phyloP scores from a whole-genome alignment of 2,797 vertebrate genomes.

The Botia kubotai region DNA sequence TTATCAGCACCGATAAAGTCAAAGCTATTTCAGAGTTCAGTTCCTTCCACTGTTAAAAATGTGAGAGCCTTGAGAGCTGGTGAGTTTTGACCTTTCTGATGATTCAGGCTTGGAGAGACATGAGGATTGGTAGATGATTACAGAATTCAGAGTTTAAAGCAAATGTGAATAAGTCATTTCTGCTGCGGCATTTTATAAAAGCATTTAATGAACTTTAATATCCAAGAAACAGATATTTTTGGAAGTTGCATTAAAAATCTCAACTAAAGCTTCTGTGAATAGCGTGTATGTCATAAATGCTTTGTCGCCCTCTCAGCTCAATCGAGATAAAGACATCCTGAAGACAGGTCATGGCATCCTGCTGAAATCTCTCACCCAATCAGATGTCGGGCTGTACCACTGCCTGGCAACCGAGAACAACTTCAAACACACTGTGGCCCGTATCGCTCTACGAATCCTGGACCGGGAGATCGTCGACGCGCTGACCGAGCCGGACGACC shows the following conservation, averaged over 20 bases:
- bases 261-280: neutral
- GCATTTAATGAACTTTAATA: neutral
- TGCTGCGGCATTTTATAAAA: neutral
- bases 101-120: neutral
- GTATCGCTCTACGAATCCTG: slow-evolving; percentile 66
- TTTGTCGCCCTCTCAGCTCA: slow-evolving; percentile 61
- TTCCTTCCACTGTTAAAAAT: neutral
- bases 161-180: too few species aligned
- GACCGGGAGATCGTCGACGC: slow-evolving; percentile 74
- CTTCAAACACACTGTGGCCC: slow-evolving; percentile 69
- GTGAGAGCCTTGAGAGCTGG: too few species aligned
- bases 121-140: neutral
- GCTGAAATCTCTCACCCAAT: slow-evolving; percentile 65
- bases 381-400: slow-evolving; percentile 67
- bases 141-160: too few species aligned
- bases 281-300: neutral
- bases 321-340: slow-evolving; percentile 66
- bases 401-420: slow-evolving; percentile 72
- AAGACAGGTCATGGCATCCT: slow-evolving; percentile 70
- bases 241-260: too few species aligned
- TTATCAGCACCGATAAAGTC: neutral
- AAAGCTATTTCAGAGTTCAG: neutral
- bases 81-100: too few species aligned
- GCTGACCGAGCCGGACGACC: slow-evolving; percentile 62
- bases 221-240: too few species aligned